phyloP scores from a whole-genome alignment of 2,888 invertebrate genomes.

The Julus scandinavius region DNA sequence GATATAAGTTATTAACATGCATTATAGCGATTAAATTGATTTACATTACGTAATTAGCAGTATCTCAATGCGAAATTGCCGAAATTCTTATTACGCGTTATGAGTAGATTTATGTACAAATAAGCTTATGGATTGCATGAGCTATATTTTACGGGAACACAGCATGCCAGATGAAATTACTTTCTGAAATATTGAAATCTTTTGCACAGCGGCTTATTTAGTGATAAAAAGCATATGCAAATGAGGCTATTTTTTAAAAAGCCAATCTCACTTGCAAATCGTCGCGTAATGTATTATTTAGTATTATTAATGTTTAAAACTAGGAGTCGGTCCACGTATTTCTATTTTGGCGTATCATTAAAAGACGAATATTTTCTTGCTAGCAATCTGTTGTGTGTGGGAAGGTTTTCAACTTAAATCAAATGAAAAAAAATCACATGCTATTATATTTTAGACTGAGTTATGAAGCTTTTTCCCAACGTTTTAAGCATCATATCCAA shows the following conservation, averaged over 20 bases:
- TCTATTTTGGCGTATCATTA: not conserved
- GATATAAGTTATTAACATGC: not conserved
- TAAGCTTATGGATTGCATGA: not conserved
- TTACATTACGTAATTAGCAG: not conserved
- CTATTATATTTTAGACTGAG: not conserved
- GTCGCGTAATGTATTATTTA: slow-evolving; percentile 14
- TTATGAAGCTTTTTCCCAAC: slow-evolving; percentile 18
- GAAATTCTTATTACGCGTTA: not conserved
- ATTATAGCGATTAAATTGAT: not conserved
- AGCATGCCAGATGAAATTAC: slow-evolving; percentile 12
- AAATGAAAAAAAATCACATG: not conserved
- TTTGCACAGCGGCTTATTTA: not conserved
- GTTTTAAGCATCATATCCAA: slow-evolving; percentile 14
- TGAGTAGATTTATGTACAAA: not conserved
- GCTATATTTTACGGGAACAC: not conserved
- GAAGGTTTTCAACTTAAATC: slow-evolving; percentile 12
- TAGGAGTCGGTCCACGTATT: not conserved
- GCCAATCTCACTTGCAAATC: slow-evolving; percentile 4
- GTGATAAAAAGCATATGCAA: slow-evolving; percentile 31
- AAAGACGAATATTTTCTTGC: not conserved
- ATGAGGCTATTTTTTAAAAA: not conserved
- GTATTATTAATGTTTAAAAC: not conserved
- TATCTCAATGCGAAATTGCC: not conserved
- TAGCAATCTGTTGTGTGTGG: not conserved
- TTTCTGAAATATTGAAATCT: not conserved